A percentile compares a stretch with the other conserved stretches of the same genome.
Conservation (phyloP, 2,113 vertebrate species). For the Lepisosteus osseus region DNA sequence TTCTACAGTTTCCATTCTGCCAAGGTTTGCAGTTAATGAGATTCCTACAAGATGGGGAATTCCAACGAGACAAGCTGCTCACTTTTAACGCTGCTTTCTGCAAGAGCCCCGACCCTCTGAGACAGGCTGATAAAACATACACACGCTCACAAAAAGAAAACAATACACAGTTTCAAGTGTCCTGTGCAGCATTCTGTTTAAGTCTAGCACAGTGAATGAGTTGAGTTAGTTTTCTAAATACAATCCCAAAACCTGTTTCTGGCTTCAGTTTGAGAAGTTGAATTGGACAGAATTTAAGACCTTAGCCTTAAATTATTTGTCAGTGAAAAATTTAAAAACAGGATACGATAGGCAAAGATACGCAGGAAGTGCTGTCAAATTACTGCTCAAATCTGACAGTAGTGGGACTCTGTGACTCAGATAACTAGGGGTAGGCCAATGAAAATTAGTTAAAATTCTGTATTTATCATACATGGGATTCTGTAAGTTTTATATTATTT, state of each 20-base stretch:
- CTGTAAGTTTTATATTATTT: too few species aligned
- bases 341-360: too few species aligned
- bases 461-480: too few species aligned
- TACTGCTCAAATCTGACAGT: too few species aligned
- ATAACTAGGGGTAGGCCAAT: too few species aligned
- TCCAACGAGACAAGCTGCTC: conserved; percentile 29
- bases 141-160: background rate
- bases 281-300: too few species aligned
- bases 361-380: too few species aligned
- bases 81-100: conserved; percentile 32
- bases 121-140: conserved; percentile 4
- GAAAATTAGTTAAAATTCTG: too few species aligned
- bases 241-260: background rate
- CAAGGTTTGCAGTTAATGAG: conserved; percentile 42
- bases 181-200: background rate
- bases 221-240: background rate
- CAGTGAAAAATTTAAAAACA: too few species aligned
- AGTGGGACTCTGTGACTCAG: too few species aligned
- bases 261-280: background rate
- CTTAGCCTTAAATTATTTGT: too few species aligned
- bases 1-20: conserved; percentile 29
- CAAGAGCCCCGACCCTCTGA: conserved; percentile 28
- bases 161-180: conserved; percentile 19
- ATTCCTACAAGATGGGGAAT: conserved; percentile 35
- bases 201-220: conserved; percentile 5